These are phyloP conservation scores for Hippopotamyrus pictus DNA, from an alignment of 2,797 vertebrate species.

Conservation along the genomic window DNA sequence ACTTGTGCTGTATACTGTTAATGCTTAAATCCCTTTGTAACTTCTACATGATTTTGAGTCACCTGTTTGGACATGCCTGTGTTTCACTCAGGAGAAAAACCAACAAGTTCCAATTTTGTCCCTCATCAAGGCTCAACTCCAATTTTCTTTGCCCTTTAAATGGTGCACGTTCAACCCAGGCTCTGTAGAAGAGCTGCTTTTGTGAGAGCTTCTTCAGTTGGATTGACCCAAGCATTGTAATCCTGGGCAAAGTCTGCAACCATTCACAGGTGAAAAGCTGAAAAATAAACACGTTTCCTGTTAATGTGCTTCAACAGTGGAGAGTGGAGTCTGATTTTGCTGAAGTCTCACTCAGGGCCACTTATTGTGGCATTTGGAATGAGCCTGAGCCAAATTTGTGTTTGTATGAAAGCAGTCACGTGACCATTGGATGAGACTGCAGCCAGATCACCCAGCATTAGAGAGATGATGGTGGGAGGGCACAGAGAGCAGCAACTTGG, in stretches of 20 bases:
- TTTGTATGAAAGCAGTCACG: not conserved
- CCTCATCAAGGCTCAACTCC: not conserved
- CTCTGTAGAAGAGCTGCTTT: not conserved
- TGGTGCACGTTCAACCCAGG: not conserved
- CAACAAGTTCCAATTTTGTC: not conserved
- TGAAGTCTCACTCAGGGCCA: slow-evolving; percentile 34
- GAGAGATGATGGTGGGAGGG: not conserved
- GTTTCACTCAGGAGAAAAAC: not conserved
- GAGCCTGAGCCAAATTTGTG: not conserved
- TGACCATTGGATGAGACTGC: not conserved
- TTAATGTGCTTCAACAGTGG: slow-evolving; percentile 51
- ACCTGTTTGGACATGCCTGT: not conserved
- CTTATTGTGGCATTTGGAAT: not conserved
- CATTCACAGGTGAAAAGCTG: slow-evolving; percentile 22
- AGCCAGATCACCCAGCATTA: not conserved
- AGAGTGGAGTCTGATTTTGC: slow-evolving; percentile 48
- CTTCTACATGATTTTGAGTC: not conserved
- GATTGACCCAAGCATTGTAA: not conserved
- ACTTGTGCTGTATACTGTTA: not conserved
- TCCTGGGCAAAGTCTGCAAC: not conserved
- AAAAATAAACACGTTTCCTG: slow-evolving; percentile 71
- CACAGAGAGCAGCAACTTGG: not conserved
- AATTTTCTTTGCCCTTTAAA: not conserved
- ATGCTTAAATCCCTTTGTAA: not conserved
- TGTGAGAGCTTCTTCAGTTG: not conserved